Evolutionary conservation across 2,888 invertebrate genomes (phyloP), one percentile per base, ranked within the genome.

Genomic region (Tachina grossa): DNA sequence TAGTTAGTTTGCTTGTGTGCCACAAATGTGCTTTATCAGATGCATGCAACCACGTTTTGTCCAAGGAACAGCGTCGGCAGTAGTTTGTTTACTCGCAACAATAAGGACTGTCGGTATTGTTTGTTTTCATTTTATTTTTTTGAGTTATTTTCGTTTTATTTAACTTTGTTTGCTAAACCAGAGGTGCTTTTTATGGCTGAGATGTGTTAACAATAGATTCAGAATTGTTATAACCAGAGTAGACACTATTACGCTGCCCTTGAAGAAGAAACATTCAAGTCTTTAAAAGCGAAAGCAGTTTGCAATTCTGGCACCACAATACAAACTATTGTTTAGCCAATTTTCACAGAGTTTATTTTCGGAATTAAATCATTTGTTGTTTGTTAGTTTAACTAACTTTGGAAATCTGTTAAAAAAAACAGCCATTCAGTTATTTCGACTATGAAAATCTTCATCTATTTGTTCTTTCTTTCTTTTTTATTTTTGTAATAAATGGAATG

Each of bases 41-140:
- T 85, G 83, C 85, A 85, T 85, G 85, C 83, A 80, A 85, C 85
- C 85, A 85, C 83, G 85, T 85, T 85, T 83, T 85, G 79, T 85
- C 79, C 71, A 79, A 76, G 69, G 51, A 82, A 71, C 51, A 85
- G 59, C 79, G 79, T 45, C 71, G 53, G 47, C 66, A 45, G 51
- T 41, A 68, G 81, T 53, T 9, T 53, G 81, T 53, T 9, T 53
- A 75, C n/a, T 75, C 39, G 39, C 45, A 65, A 72, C 71, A 71
- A 71, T 72, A 81, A 83, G 75, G 72, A 75, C 65, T 83, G 85
- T 79, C 85, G 85, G 85, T 63, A 68, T 63, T 74, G 72, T 84
- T 61, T 77, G 77, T 77, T 19, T 61, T 63, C 57, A 57, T 69
- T 61, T 81, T 61, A 72, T 72, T 77, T 19, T 61, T 59, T 49